Conservation (phyloP, 2,888 invertebrate species). For the Aleiodes leptofemur region DNA sequence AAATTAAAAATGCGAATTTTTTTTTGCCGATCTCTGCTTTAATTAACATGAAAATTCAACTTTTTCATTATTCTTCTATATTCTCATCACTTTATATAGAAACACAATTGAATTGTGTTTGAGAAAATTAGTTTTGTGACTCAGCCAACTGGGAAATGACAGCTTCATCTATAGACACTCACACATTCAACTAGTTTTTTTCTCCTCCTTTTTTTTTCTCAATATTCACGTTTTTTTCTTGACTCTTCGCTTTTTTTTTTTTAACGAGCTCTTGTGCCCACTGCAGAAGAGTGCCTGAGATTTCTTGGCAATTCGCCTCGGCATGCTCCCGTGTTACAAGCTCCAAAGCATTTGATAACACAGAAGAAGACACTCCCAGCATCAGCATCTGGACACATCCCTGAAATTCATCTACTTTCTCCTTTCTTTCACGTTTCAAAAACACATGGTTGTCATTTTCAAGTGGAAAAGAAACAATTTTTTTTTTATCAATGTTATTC, state of each 20-base stretch:
- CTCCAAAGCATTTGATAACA: slow-evolving; percentile 53
- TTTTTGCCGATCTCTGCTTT: too few relatives aligned
- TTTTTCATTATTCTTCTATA: not conserved
- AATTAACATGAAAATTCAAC: slow-evolving; percentile 2
- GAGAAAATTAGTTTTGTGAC: slow-evolving; percentile 8
- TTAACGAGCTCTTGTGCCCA: slow-evolving; percentile 26
- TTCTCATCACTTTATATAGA: not conserved
- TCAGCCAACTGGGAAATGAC: slow-evolving; percentile 12
- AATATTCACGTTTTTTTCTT: not conserved
- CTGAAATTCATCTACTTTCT: slow-evolving; percentile 3
- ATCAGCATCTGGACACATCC: slow-evolving; percentile 7
- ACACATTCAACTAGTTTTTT: slow-evolving; percentile 52
- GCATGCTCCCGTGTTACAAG: slow-evolving; percentile 40
- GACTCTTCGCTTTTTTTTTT: slow-evolving; percentile 19
- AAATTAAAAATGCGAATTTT: too few relatives aligned
- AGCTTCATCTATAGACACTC: not conserved
- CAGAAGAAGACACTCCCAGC: slow-evolving; percentile 41
- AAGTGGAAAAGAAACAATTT: not conserved
- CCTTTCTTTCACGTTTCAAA: not conserved
- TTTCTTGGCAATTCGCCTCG: slow-evolving; percentile 53
- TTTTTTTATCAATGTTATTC: too few relatives aligned
- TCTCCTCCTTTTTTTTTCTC: slow-evolving; percentile 28
- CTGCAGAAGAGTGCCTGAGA: slow-evolving; percentile 35
- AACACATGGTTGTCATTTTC: not conserved
- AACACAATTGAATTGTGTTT: not conserved